Conservation (phyloP, 2,888 invertebrate species). For the Dysmachus trigonus region DNA sequence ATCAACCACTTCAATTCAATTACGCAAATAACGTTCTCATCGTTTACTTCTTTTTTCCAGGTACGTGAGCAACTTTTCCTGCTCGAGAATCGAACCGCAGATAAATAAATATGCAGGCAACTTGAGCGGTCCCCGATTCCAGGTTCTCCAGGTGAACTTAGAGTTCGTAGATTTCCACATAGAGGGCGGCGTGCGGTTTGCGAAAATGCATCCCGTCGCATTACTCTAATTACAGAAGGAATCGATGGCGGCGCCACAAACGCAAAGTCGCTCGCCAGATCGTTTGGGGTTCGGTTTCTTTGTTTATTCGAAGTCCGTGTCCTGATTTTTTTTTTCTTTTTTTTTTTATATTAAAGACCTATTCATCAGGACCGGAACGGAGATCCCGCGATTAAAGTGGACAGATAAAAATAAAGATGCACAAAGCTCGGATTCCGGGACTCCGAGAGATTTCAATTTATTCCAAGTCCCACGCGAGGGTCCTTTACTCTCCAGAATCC, state of each 20-base stretch:
- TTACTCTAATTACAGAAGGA: slow-evolving; percentile 16
- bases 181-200: not conserved
- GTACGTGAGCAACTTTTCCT: not conserved
- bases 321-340: not conserved
- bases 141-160: not conserved
- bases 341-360: slow-evolving; percentile 1
- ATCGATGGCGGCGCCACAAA: slow-evolving; percentile 21
- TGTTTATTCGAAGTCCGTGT: not conserved
- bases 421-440: not conserved
- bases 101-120: not conserved
- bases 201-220: not conserved
- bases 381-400: slow-evolving; percentile 11
- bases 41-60: not conserved
- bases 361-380: not conserved
- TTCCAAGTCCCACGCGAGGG: not conserved
- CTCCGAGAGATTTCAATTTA: slow-evolving; percentile 9
- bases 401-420: not conserved
- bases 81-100: not conserved
- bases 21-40: not conserved
- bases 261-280: not conserved
- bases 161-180: not conserved
- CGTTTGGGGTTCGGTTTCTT: not conserved
- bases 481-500: not conserved
- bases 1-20: not conserved
- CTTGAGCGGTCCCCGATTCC: not conserved